Evolutionary conservation across 1,140 invertebrate species (phyloP), one percentile per base, ranked within the genome.

Genomic region (Drosophila murphyi): DNA sequence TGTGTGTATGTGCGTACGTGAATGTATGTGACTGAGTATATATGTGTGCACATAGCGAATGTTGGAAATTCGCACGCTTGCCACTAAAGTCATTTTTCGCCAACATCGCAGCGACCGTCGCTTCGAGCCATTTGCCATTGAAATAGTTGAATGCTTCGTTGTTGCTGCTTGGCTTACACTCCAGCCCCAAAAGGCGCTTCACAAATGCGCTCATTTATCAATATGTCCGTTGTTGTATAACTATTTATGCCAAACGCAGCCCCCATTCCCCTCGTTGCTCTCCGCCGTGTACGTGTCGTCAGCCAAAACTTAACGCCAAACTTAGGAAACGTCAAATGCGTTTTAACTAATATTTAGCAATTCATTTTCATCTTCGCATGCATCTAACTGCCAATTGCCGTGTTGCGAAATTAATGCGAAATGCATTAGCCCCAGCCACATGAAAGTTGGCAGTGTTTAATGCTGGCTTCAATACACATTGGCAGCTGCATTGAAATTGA

Each of bases 141-240:
- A 78, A 86, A 87, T 83, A 87, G 83, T 87, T 82, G 55, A 71
- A 81, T 43, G 37, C 51, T 31, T 63, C 56, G 52, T 74, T 65
- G 78, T 50, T 71, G 64, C 50, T 69, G 54, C 39, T 70, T 43
- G 39, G 10, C 5, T 50, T 54, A 61, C 60, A 45, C 55, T 56
- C 41, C 4, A 57, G 61, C 61, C 56, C 50, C 20, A 73, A 80
- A 63, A 54, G 60, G 78, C 74, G 67, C 56, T 80, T 83, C 61
- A 80, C 76, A 85, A 88, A 83, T 83, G 62, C 64, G 78, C 86
- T 89, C 86, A 86, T 89, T 89, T 89, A 89, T 89, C 86, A 89
- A 89, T 81, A 89, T 90, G 86, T 89, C 86, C 90, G 86, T 78
- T 86, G 83, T 86, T 88, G 85, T 89, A 89, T 85, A 89, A 89